Conservation (phyloP, 2,888 invertebrate genomes). For the Thymelicus sylvestris region DNA sequence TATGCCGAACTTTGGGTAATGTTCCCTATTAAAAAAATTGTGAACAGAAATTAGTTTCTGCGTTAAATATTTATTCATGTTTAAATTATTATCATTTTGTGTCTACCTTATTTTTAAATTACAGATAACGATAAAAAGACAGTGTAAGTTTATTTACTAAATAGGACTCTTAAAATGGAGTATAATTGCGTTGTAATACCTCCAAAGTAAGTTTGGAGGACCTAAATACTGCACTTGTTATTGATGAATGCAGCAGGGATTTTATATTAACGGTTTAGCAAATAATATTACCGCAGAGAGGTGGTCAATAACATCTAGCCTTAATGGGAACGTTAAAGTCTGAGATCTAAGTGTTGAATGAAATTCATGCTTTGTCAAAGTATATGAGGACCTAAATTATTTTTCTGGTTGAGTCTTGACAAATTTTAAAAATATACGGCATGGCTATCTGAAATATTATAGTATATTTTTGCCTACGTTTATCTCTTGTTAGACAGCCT, state of each 20-base stretch:
- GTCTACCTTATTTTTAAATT: too few relatives aligned
- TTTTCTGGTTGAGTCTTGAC: neutral
- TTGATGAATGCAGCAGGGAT: constrained; percentile 14
- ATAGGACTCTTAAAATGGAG: too few relatives aligned
- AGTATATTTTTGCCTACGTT: neutral
- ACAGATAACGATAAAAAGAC: too few relatives aligned
- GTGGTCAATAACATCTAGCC: constrained; percentile 18
- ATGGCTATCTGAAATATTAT: neutral
- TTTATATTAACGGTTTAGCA: constrained; percentile 15
- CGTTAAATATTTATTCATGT: too few relatives aligned
- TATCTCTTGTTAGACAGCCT: neutral
- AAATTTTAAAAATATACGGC: constrained; percentile 3
- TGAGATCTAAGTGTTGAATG: constrained; percentile 22
- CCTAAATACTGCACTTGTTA: constrained; percentile 1
- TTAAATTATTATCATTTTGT: too few relatives aligned
- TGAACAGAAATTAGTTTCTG: too few relatives aligned
- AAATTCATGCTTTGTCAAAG: constrained; percentile 21
- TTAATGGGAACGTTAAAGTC: constrained; percentile 22
- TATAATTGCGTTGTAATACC: constrained; percentile 18
- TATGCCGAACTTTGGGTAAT: too few relatives aligned
- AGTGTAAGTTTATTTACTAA: too few relatives aligned
- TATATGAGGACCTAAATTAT: neutral
- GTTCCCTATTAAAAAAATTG: too few relatives aligned
- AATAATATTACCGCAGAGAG: constrained; percentile 1
- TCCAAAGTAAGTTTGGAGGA: constrained; percentile 11